A percentile compares a stretch with the other conserved stretches of the same genome.
Conservation (phyloP, 2,797 vertebrate species). For the Heliangelus exortis region DNA sequence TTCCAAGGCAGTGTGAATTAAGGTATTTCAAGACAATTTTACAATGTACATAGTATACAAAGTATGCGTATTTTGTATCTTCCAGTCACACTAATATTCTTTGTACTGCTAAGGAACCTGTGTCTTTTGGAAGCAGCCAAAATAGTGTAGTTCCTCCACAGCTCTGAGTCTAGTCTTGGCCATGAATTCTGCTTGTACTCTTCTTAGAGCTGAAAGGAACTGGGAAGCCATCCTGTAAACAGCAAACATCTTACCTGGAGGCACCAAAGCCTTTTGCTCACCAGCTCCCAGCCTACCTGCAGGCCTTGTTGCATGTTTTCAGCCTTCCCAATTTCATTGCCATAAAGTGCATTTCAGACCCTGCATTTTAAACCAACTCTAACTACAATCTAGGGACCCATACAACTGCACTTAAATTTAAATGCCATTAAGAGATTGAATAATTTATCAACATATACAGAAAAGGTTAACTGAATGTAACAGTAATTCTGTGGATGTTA, state of each 20-base stretch:
- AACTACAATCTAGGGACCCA: background rate
- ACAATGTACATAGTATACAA: no score
- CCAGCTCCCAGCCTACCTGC: background rate
- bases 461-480: slow-evolving; percentile 7
- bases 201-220: background rate
- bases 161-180: background rate
- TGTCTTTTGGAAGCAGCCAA: background rate
- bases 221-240: background rate
- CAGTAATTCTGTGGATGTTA: background rate
- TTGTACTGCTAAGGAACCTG: background rate
- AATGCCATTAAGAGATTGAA: slow-evolving; percentile 16
- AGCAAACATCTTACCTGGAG: background rate
- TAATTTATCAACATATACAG: slow-evolving; percentile 19
- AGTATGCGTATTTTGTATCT: background rate
- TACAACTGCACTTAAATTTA: slow-evolving; percentile 20
- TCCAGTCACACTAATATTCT: background rate
- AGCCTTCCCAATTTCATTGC: background rate
- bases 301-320: background rate
- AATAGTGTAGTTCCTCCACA: background rate
- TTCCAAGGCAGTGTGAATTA: background rate
- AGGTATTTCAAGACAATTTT: background rate
- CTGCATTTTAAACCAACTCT: background rate
- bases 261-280: background rate
- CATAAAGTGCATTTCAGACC: background rate
- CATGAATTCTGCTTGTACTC: background rate